Percentiles rank a stretch among this genome's conserved stretches.
Evolutionary conservation across 1,140 invertebrate species (phyloP).

Genomic region (Doryteuthis pealeii): DNA sequence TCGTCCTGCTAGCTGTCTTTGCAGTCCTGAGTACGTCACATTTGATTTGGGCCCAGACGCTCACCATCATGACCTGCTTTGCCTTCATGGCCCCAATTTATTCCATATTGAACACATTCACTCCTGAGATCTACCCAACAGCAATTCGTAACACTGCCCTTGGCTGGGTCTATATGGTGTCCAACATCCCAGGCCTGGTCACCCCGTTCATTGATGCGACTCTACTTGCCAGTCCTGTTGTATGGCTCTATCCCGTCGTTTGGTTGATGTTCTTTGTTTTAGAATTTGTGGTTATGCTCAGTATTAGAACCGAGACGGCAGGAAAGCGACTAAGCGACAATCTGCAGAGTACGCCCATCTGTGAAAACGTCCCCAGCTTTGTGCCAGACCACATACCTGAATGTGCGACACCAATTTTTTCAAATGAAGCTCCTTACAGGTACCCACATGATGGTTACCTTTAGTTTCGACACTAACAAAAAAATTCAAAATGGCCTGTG

Average conservation of each 20-base stretch:
- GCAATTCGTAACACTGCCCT: constrained; percentile 44
- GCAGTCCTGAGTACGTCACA: constrained; percentile 37
- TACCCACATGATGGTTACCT: neutral
- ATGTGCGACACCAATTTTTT: neutral
- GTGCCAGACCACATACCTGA: constrained; percentile 1
- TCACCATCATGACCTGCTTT: constrained; percentile 47
- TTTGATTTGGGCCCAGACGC: constrained; percentile 28
- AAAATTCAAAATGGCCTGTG: no score
- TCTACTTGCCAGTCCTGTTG: constrained; percentile 37
- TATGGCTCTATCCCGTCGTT: constrained; percentile 49
- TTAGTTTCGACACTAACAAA: no score
- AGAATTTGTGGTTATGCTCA: constrained; percentile 40
- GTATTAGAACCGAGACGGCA: constrained; percentile 41
- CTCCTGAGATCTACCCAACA: constrained; percentile 51
- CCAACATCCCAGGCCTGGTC: constrained; percentile 43
- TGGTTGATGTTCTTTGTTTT: constrained; percentile 43
- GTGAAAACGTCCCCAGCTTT: neutral
- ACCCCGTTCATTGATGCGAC: constrained; percentile 48
- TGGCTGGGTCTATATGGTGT: constrained; percentile 46
- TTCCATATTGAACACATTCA: constrained; percentile 51
- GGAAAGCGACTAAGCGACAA: constrained; percentile 35
- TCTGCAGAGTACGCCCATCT: neutral
- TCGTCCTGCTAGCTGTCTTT: constrained; percentile 40
- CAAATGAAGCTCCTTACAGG: neutral
- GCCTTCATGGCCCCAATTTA: constrained; percentile 55